Percentiles rank a stretch among this genome's conserved stretches.
Evolutionary conservation across 2,888 invertebrate genomes (phyloP).

Genomic region (Gasteruption jaculator): DNA sequence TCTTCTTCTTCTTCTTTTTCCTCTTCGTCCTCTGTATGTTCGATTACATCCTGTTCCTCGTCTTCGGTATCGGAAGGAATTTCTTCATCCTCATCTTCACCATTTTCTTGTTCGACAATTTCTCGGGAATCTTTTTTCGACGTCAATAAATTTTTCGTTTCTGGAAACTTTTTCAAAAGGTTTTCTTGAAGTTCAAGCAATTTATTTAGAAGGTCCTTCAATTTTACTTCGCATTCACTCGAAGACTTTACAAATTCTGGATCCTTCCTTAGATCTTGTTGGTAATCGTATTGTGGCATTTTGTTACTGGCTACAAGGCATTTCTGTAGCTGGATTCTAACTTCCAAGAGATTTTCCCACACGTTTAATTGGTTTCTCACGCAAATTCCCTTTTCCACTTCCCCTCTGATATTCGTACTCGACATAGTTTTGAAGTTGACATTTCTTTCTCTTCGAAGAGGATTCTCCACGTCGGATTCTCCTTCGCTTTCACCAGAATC

Average conservation of each 20-base stretch:
- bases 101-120: constrained; percentile 50
- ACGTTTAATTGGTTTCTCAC: constrained; percentile 68
- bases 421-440: constrained; percentile 58
- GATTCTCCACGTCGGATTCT: constrained; percentile 42
- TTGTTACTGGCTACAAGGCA: constrained; percentile 71
- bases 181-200: constrained; percentile 60
- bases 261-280: constrained; percentile 52
- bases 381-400: constrained; percentile 64
- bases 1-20: constrained; percentile 20
- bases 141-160: constrained; percentile 57
- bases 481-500: constrained; percentile 16
- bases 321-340: constrained; percentile 84
- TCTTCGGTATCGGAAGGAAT: constrained; percentile 61
- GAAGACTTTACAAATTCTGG: constrained; percentile 56
- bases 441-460: constrained; percentile 45
- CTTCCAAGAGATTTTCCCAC: constrained; percentile 84
- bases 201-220: constrained; percentile 63
- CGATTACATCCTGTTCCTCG: constrained; percentile 45
- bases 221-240: constrained; percentile 55
- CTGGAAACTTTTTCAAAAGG: constrained; percentile 63
- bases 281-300: constrained; percentile 65
- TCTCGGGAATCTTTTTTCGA: constrained; percentile 33
- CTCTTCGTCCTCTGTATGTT: constrained; percentile 20
- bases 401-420: constrained; percentile 55
- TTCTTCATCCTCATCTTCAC: constrained; percentile 56